Base-by-base conservation (phyloP, 2,888 invertebrate species). In the Dromius quadrimaculatus region DNA sequence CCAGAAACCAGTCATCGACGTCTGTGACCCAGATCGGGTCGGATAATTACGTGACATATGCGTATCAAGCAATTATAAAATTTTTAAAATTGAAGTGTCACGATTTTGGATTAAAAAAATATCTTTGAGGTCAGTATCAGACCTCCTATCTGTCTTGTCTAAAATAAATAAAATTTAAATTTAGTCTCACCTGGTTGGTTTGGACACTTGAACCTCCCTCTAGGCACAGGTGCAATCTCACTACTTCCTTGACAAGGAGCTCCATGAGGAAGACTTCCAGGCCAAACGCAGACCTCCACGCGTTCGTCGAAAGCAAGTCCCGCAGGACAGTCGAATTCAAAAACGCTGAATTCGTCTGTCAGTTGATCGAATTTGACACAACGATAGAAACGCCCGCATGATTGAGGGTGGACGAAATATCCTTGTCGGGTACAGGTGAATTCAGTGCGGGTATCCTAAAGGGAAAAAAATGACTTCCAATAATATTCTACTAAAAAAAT, bases 271-370 rank as follows among this genome's bases (percentile, higher is more conserved):
- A 91, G 80, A 68, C 90, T 90, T 57, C 91, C 91, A 0, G 92
- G 92, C 92, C 92, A 92, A 2, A 92, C 92, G 78, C 93, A 93
- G 59, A 92, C 91, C 78, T 92, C 92, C 76, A 90, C 90, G 15
- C 88, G 85, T 61, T 89, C 87, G 79, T 92, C 92, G 79, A 92
- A 93, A 0, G 91, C 91, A 66, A 92, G 81, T 3, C 92, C 92
- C 19, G 88, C 87, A 0, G 92, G 92, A 77, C 93, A 93, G 80
- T 91, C 91, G 79, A 92, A 93, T 79, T 92, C 92, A 80, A 92
- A 92, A 38, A 92, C 91, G 13, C 90, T 91, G 78, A 88, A 92
- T 76, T 92, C 90, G 15, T 91, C 89, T 0, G 88, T 85, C 57
- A 87, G 88, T 78, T 92, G 91, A 77, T 92, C 88, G 78, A 92